A percentile compares a stretch with the other conserved stretches of the same genome.
These are phyloP conservation scores for Sander vitreus DNA, from an alignment of 2,113 vertebrate species.

Conservation along the genomic window DNA sequence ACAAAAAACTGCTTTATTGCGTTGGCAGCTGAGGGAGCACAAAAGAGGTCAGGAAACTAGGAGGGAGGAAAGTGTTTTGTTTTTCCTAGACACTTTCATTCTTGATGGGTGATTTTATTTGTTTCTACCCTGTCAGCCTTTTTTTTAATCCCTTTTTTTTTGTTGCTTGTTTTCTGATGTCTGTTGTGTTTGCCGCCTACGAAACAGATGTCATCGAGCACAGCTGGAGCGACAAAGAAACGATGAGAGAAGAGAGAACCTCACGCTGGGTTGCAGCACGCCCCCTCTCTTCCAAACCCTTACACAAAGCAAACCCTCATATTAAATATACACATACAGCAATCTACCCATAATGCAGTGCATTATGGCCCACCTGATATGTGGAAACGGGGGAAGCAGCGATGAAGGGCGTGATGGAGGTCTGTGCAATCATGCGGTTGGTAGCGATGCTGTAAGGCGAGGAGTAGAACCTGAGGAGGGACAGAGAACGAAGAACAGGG, in stretches of 20 bases:
- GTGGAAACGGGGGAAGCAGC: slow-evolving; percentile 98
- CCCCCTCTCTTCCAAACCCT: slow-evolving; percentile 32
- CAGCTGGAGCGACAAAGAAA: slow-evolving; percentile 68
- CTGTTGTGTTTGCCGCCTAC: slow-evolving; percentile 70
- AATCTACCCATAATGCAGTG: slow-evolving; percentile 33
- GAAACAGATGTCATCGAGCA: slow-evolving; percentile 76
- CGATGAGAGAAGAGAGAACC: slow-evolving; percentile 55
- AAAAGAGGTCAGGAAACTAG: slow-evolving; percentile 46
- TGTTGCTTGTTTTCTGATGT: slow-evolving; percentile 59
- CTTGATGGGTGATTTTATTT: slow-evolving; percentile 45
- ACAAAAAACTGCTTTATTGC: slow-evolving; percentile 2
- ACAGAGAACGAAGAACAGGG: not conserved
- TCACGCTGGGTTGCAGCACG: slow-evolving; percentile 56
- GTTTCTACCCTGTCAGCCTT: slow-evolving; percentile 58
- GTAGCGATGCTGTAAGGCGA: slow-evolving; percentile 98
- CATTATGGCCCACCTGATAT: slow-evolving; percentile 91
- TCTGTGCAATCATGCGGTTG: slow-evolving; percentile 99
- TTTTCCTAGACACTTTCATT: slow-evolving; percentile 54
- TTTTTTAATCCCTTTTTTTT: slow-evolving; percentile 39
- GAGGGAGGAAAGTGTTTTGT: slow-evolving; percentile 44
- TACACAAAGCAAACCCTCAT: slow-evolving; percentile 44
- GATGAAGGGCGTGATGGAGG: slow-evolving; percentile 98
- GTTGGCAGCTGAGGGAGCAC: slow-evolving; percentile 32
- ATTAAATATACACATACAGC: slow-evolving; percentile 41
- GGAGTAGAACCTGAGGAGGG: slow-evolving; percentile 93